A percentile compares a stretch with the other conserved stretches of the same genome.
Conservation (phyloP, 2,113 vertebrate species). For the Eublepharis macularius region DNA sequence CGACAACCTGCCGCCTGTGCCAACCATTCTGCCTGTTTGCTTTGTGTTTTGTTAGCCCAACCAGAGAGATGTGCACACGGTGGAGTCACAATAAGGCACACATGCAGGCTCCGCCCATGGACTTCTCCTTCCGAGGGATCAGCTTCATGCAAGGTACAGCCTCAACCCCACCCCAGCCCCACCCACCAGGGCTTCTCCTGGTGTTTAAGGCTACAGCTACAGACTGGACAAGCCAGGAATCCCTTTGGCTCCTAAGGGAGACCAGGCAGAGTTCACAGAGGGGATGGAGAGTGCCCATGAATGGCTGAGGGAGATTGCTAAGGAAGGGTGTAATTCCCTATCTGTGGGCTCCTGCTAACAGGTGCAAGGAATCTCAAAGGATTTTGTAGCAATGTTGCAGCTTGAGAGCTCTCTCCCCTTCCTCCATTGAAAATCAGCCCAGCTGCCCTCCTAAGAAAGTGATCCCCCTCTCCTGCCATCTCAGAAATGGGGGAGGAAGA, state of each 20-base stretch:
- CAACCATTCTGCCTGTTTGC: background rate
- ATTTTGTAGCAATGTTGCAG: too few species aligned
- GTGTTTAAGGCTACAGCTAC: background rate
- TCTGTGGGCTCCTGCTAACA: background rate
- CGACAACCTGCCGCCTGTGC: too few species aligned
- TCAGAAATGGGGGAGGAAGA: too few species aligned
- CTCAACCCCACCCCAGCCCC: background rate
- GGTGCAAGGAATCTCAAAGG: background rate
- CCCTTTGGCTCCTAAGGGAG: fast-evolving
- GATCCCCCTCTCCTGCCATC: too few species aligned
- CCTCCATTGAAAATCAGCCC: too few species aligned
- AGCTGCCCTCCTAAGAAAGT: too few species aligned
- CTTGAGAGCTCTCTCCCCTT: too few species aligned
- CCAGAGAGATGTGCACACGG: constrained; percentile 50
- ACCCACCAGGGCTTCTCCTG: background rate
- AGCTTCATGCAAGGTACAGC: constrained; percentile 69
- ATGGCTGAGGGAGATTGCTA: background rate
- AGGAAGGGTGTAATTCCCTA: background rate
- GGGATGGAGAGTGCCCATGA: background rate
- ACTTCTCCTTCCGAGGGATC: constrained; percentile 78
- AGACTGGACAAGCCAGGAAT: background rate
- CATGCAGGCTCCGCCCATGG: constrained; percentile 71
- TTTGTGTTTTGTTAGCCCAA: constrained; percentile 48
- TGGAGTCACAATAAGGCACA: constrained; percentile 39
- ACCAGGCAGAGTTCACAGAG: background rate